Conservation (phyloP, 2,888 invertebrate genomes). For the Acronicta aceris region DNA sequence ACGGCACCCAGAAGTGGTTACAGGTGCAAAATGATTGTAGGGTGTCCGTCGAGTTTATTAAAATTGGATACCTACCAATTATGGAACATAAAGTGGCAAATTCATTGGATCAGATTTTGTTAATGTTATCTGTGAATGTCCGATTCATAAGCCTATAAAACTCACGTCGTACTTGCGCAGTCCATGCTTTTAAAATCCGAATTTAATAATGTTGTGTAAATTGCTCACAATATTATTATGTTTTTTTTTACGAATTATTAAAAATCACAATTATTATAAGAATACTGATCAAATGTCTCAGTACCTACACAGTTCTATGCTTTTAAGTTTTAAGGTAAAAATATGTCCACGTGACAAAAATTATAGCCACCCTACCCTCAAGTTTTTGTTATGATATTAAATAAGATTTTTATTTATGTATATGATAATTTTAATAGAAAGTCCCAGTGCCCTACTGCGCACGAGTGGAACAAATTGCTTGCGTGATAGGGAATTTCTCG, state of each 20-base stretch:
- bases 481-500: constrained; percentile 68
- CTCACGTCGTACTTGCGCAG: too few relatives aligned
- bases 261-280: background rate
- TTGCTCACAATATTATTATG: too few relatives aligned
- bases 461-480: constrained; percentile 85
- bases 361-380: constrained; percentile 55
- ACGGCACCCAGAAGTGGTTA: constrained; percentile 77
- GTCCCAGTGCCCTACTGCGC: constrained; percentile 85
- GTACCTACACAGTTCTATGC: too few relatives aligned
- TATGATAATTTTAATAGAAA: constrained; percentile 86
- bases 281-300: background rate
- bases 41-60: constrained; percentile 58
- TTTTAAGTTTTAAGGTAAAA: background rate
- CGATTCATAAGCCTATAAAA: too few relatives aligned
- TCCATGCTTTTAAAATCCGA: too few relatives aligned
- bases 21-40: constrained; percentile 78
- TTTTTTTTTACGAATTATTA: too few relatives aligned
- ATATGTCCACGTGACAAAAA: constrained; percentile 14
- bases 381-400: constrained; percentile 61
- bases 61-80: constrained; percentile 24
- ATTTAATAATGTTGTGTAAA: too few relatives aligned
- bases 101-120: background rate
- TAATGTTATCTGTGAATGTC: too few relatives aligned
- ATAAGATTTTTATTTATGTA: constrained; percentile 74
- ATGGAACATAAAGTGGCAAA: background rate